Evolutionary conservation across 1,140 invertebrate genomes (phyloP), one percentile per base, ranked within the genome.

Genomic region (Drosophila varians): DNA sequence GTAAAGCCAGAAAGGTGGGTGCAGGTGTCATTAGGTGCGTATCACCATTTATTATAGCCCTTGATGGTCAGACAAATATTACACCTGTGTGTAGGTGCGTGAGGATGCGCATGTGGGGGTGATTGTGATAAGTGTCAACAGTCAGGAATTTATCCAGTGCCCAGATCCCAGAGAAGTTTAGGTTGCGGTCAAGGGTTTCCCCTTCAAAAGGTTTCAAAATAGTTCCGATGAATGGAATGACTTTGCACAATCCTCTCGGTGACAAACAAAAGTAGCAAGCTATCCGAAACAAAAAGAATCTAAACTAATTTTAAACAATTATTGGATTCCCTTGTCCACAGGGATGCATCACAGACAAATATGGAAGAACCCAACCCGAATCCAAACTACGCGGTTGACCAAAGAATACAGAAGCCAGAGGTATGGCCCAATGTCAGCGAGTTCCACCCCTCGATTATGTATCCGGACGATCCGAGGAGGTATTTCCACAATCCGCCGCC

Each of bases 371-470:
- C 55, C 6, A 42, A 42, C 8, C 16, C 34, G 11, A 66, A 66
- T 31, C 60, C 60, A 36, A 53, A 66, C 12, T 66, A 66, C 42
- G 64, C 38, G 21, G 46, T 66, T 23, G 31, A 62, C 60, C 64
- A 66, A 45, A 65, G 64, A 66, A 26, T 66, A 45, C 60, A 66
- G 9, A 53, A 66, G 38, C 64, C 64, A 16, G 60, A 66, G 46
- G 61, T 34, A 45, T 66, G 64, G 64, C 64, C 64, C 26, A 45
- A 53, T 2, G 16, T 45, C 4, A 42, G 25, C 14, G 64, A 66
- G n/a, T 66, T 53, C 23, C 64, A 66, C 23, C 38, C 64, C 14
- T 45, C 64, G 9, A 28, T 66, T n/a, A 42, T 66, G 46, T 66
- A 25, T 26, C 64, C 64, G 9, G 64, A 66, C 6, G 64, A 66